Evolutionary conservation across 2,888 invertebrate species (phyloP), one percentile per base, ranked within the genome.

Genomic region (Lithophane semibrunnea): DNA sequence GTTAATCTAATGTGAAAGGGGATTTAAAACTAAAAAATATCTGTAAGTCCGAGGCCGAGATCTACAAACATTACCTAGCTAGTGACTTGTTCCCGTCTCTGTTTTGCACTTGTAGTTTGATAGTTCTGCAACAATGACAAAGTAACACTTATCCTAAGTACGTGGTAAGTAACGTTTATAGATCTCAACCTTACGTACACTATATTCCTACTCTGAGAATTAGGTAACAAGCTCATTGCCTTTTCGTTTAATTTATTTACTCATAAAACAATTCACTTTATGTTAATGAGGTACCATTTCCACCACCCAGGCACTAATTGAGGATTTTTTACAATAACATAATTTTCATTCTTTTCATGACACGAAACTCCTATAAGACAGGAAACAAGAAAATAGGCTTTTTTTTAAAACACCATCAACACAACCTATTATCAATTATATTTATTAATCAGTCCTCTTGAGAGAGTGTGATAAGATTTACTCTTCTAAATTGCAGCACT

Each of bases 401-500:
- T 49, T 13, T 9, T 4, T 21, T 29, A 21, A 52, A 8, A 54
- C 16, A 7, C 52, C 13, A 13, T 44, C 18, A 68, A 13, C 10
- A 64, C 29, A 52, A 71, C 44, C 18, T 56, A 64, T 49, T 52
- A 58, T 63, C 49, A 79, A 73, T 67, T 52, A 52, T 29, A 29
- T 65, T 70, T 78, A 65, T 58, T 65, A 76, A 70, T 65, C 44
- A 37, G 52, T n/a, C n/a, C 13, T 21, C 44, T 44, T 52, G 29
- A 42, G 24, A 52, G 24, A 18, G 24, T 49, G 67, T 65, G 44
- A 60, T 80, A 65, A 72, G 16, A 68, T 49, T 49, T 52, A 68
- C 58, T 68, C 44, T 37, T 47, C 13, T 76, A 76, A 70, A 68
- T 76, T 76, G 44, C 52, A 60, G 21, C 67, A 68, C 37, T 80